Evolutionary conservation across 2,888 invertebrate species (phyloP), one percentile per base, ranked within the genome.

Genomic region (Mantis religiosa): DNA sequence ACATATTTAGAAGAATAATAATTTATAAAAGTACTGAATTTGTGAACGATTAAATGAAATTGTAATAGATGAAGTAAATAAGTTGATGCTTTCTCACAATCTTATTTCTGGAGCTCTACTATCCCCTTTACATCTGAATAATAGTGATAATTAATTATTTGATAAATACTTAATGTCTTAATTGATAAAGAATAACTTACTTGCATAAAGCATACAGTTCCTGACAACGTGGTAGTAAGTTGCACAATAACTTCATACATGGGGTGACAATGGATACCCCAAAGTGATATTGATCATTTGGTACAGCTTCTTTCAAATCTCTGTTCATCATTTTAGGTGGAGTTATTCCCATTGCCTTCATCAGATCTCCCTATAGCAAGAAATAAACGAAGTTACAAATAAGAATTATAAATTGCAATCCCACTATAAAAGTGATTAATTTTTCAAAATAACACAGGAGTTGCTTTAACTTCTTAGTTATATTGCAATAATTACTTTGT

Each of bases 241-340:
- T 20, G 20, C 20, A 4, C 3, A 71, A 6, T 6, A 71, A 20
- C 54, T 71, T 25, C 54, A 71, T 71, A 20, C 54, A 71, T 71
- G 54, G 54, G 1, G 8, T 15, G 25, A 1, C 54, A 71, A 71
- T 71, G 15, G 54, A 20, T 20, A 20, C 54, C 12, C 12, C 3
- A 71, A 71, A 71, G 3, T 20, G 3, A 15, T 6, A 25, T 3
- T 96, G 96, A 91, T 95, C 95, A 34, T 95, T 94, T 0, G 95
- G 95, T 91, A 95, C 94, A 92, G 94, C 94, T 90, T 93, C 91
- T 90, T 93, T 92, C 91, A 95, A 95, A 3, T 94, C 94, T 84
- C 95, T 93, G 92, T 96, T 95, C 95, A 96, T 95, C 93, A 95
- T 94, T 90, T 95, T 94, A 8, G 95, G 93, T 0, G 95, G 95